Evolutionary conservation across 1,140 invertebrate species (phyloP).

Genomic region (Contarinia nasturtii): DNA sequence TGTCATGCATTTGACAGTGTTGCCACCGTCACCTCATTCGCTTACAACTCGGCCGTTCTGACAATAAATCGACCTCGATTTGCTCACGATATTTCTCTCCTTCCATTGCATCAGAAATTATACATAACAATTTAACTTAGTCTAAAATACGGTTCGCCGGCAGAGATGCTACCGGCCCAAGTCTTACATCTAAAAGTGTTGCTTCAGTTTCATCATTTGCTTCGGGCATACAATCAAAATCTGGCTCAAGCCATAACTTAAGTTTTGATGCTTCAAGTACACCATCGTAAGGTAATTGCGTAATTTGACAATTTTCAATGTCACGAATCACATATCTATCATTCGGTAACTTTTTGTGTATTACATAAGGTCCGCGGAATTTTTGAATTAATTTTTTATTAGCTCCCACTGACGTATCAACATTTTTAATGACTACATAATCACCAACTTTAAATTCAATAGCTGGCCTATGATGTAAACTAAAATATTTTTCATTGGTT

Average conservation of each 20-base stretch:
- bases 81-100: too few relatives aligned
- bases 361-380: constrained; percentile 10
- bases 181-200: too few relatives aligned
- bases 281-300: constrained; percentile 10
- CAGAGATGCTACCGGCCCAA: too few relatives aligned
- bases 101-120: too few relatives aligned
- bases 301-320: constrained; percentile 8
- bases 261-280: not conserved
- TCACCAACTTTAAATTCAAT: constrained; percentile 8
- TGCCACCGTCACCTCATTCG: too few relatives aligned
- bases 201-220: too few relatives aligned
- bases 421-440: constrained; percentile 9
- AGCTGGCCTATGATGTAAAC: constrained; percentile 6
- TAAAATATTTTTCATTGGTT: constrained; percentile 4
- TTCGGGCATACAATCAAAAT: too few relatives aligned
- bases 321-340: constrained; percentile 11
- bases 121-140: too few relatives aligned
- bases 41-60: too few relatives aligned
- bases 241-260: not conserved
- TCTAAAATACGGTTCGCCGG: too few relatives aligned
- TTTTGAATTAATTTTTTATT: constrained; percentile 10
- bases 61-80: too few relatives aligned
- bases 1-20: too few relatives aligned
- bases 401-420: constrained; percentile 7
- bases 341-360: constrained; percentile 8